These are phyloP conservation scores for Trachelipus rathkii DNA, from an alignment of 1,140 invertebrate genomes.

Conservation along the genomic window DNA sequence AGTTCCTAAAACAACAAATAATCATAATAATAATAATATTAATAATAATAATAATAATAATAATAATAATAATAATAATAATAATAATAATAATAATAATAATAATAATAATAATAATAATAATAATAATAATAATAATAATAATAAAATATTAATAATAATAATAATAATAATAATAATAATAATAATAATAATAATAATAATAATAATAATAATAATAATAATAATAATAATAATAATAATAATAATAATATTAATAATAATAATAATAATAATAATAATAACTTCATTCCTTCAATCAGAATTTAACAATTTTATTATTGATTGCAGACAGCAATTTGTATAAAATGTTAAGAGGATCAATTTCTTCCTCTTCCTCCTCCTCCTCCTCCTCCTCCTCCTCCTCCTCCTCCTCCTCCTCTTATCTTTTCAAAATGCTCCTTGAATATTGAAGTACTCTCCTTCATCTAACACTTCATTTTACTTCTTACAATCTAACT, in stretches of 20 bases:
- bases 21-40: neutral
- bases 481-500: too few relatives aligned
- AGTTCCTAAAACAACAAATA: too few relatives aligned
- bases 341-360: too few relatives aligned
- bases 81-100: neutral
- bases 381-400: too few relatives aligned
- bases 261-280: neutral
- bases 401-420: too few relatives aligned
- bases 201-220: neutral
- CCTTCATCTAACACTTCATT: too few relatives aligned
- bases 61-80: neutral
- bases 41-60: neutral
- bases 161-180: neutral
- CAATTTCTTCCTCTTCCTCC: too few relatives aligned
- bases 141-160: neutral
- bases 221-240: neutral
- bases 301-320: too few relatives aligned
- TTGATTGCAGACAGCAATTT: too few relatives aligned
- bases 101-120: neutral
- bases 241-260: neutral
- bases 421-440: too few relatives aligned
- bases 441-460: too few relatives aligned
- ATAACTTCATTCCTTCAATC: neutral
- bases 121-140: neutral
- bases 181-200: neutral